Base-by-base conservation (phyloP, 1,140 invertebrate species). In the Argopecten irradians region DNA sequence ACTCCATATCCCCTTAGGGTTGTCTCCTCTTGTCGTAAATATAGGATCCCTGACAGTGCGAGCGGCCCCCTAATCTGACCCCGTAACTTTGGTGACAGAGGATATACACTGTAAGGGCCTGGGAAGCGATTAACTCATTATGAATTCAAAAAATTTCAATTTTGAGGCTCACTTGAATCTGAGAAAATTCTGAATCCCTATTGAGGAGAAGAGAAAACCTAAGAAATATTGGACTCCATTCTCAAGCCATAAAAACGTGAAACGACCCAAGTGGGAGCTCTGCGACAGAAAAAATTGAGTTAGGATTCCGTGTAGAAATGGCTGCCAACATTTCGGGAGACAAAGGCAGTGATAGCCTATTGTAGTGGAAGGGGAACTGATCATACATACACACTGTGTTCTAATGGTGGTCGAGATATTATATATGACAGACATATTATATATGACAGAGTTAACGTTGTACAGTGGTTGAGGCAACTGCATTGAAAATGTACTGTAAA, bases 161-260 rank as follows among this genome's bases (percentile, higher is more conserved):
- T 71, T 71, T 71, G 28, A 71, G 55, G 22, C 55, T 71, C 55
- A 28, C 22, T 71, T 71, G 22, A 71, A 71, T 71, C 55, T 71
- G 55, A 71, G 55, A 28, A 71, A 71, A 71, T 71, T 71, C 55
- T 71, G 55, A 71, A 71, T 28, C 55, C 55, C 55, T 16, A 71
- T 71, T 71, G 22, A 71, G 55, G 28, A n/a, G 55, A 71, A 22
- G 5, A 71, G 55, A 28, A 71, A 71, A 71, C 8, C 7, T 16
- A 71, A n/a, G 22, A 71, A 71, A 71, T 71, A 71, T 71, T n/a
- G n/a, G 55, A 71, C 55, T 71, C 55, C 55, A 71, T 71, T 71
- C 55, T 71, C 55, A 71, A 71, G 55, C n/a, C 1, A 71, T 71
- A 71, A 71, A 71, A 71, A 28, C 55, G 22, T 71, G 55, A 28